Evolutionary conservation across 2,888 invertebrate species (phyloP), one percentile per base, ranked within the genome.

Genomic region (Rosalia funebris): DNA sequence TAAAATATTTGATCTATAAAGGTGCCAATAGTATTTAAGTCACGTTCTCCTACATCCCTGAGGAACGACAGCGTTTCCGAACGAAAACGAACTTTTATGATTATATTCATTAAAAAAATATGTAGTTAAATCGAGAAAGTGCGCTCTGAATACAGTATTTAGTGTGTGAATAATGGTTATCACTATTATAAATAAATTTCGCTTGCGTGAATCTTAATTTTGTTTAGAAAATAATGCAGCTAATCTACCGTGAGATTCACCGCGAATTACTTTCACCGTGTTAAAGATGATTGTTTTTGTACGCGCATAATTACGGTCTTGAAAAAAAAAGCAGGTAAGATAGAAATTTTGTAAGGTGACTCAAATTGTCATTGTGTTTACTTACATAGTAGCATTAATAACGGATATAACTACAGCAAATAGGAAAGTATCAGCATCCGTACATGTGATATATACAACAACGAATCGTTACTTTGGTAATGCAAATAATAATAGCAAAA

Each of bases 181-280:
- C 41, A 16, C n/a, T 17, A 41, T 41, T 41, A 41, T 41, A 41
- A 41, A 41, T 44, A 37, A 16, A 36, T 34, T 47, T 48, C 36
- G 48, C 36, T 46, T 32, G 46, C 31, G 32, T 32, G 48, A 37
- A 37, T 36, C 14, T 19, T 48, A 17, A 37, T 36, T 47, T 48
- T 48, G 37, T 36, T 46, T 46, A 36, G 48, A 36, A 48, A 36
- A 36, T 48, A 19, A 37, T 47, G 19, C 36, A 19, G 19, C 48
- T 48, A 48, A 36, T 47, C 34, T 47, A 19, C 46, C 36, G 48
- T 48, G 48, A 48, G 34, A 47, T 32, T 9, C 39, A 5, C 31
- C 15, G 14, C 7, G 10, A 12, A 36, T 10, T 10, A 48, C 48
- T 48, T 48, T 34, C 48, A 19, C 48, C 37, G 2, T 36, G 34